phyloP scores from a whole-genome alignment of 2,797 vertebrate genomes.

The Ispidina lecontei region DNA sequence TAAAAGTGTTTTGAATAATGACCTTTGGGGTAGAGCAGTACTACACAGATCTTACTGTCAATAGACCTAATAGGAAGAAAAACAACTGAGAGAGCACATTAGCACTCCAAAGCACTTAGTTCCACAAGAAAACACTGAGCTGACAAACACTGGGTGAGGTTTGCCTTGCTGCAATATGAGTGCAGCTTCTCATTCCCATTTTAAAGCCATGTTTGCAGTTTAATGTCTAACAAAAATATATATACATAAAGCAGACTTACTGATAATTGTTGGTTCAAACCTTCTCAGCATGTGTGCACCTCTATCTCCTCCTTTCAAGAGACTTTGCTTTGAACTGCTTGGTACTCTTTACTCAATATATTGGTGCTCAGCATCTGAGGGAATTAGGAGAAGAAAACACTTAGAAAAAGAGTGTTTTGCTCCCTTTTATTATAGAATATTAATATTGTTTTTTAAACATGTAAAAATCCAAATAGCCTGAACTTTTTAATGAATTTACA shows the following conservation, averaged over 20 bases:
- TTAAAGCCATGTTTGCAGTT: not conserved
- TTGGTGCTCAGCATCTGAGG: not conserved
- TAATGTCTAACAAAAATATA: not conserved
- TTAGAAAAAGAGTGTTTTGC: not conserved
- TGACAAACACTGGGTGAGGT: not conserved
- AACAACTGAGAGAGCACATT: not conserved
- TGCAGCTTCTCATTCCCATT: not conserved
- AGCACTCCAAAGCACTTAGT: not conserved
- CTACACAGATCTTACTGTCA: constrained; percentile 17
- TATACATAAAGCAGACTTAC: not conserved
- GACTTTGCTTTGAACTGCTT: not conserved
- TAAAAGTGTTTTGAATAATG: constrained; percentile 23
- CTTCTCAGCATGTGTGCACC: not conserved
- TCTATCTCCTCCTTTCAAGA: not conserved
- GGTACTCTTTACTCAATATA: not conserved
- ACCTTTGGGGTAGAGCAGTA: not conserved
- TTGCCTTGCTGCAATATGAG: not conserved
- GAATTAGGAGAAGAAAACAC: not conserved
- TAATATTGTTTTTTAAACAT: not conserved
- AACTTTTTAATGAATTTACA: not conserved
- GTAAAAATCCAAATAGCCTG: not conserved
- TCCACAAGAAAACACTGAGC: not conserved
- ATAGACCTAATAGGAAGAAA: constrained; percentile 2
- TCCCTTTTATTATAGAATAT: not conserved
- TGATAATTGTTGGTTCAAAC: not conserved